phyloP scores from a whole-genome alignment of 2,888 invertebrate genomes.

The Conchocele bisecta region DNA sequence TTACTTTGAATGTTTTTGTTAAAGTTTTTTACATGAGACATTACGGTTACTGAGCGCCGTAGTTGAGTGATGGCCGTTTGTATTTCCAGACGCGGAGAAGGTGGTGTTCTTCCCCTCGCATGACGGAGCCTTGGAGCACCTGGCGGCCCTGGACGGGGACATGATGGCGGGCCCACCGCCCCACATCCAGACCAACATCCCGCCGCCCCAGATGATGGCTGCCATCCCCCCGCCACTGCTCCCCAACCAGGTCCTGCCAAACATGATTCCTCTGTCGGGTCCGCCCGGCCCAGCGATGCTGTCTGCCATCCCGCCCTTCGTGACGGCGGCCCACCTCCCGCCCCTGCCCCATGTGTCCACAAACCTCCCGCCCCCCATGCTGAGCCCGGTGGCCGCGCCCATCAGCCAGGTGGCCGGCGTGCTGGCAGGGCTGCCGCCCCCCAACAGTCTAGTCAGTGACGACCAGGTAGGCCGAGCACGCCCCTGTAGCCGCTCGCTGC shows the following conservation, averaged over 20 bases:
- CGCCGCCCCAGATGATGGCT: conserved; percentile 48
- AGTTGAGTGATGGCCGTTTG: no score
- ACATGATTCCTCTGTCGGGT: conserved; percentile 49
- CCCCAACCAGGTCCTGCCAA: conserved; percentile 57
- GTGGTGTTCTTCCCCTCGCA: no score
- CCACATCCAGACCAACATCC: conserved; percentile 27
- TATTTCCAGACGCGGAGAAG: no score
- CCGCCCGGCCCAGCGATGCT: conserved; percentile 30
- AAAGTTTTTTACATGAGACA: no score
- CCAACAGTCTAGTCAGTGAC: conserved; percentile 45
- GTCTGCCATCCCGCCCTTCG: conserved; percentile 38
- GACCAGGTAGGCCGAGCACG: conserved; percentile 62
- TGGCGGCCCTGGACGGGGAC: background rate
- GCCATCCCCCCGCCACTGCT: conserved; percentile 52
- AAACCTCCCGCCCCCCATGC: conserved; percentile 27
- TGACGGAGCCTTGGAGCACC: no score
- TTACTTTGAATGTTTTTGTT: no score
- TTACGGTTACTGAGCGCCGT: no score
- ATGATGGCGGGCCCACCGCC: background rate
- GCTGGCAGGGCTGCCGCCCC: conserved; percentile 20
- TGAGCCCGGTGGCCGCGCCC: no score
- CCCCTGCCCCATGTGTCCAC: conserved; percentile 36
- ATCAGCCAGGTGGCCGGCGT: background rate
- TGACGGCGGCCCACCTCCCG: conserved; percentile 54
- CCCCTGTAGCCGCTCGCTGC: no score